Percentiles rank a stretch among this genome's conserved stretches.
Evolutionary conservation across 2,113 vertebrate species (phyloP).

Genomic region (Anoura caudifer): DNA sequence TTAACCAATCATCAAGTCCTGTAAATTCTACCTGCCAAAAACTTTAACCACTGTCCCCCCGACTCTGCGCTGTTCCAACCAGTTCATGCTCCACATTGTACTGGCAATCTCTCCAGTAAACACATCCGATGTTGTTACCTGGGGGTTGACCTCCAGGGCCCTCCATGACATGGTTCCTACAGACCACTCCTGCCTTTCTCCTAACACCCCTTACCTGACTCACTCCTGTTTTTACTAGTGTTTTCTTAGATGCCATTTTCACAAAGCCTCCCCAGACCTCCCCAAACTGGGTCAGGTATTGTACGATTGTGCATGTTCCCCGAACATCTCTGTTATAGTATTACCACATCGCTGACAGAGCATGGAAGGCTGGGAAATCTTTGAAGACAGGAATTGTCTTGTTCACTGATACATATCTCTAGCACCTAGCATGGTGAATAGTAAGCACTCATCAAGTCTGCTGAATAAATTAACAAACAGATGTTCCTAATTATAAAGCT

Average conservation of each 20-base stretch:
- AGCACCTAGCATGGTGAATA: not conserved
- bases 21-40: not conserved
- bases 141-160: not conserved
- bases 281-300: not conserved
- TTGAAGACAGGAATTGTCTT: constrained; percentile 21
- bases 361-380: not conserved
- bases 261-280: constrained; percentile 12
- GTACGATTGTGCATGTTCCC: not conserved
- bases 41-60: not conserved
- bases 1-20: not conserved
- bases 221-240: not conserved
- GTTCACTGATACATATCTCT: not conserved
- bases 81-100: not conserved
- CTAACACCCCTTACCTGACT: not conserved
- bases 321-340: not conserved
- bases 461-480: constrained; percentile 1
- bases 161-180: not conserved
- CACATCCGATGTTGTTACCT: not conserved
- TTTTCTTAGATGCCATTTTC: constrained; percentile 21
- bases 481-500: constrained; percentile 38
- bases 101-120: not conserved
- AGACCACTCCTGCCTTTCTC: not conserved
- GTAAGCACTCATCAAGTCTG: constrained; percentile 18
- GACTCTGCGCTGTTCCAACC: not conserved
- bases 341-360: not conserved